Evolutionary conservation across 2,113 vertebrate species (phyloP).

Genomic region (Emberiza fucata): DNA sequence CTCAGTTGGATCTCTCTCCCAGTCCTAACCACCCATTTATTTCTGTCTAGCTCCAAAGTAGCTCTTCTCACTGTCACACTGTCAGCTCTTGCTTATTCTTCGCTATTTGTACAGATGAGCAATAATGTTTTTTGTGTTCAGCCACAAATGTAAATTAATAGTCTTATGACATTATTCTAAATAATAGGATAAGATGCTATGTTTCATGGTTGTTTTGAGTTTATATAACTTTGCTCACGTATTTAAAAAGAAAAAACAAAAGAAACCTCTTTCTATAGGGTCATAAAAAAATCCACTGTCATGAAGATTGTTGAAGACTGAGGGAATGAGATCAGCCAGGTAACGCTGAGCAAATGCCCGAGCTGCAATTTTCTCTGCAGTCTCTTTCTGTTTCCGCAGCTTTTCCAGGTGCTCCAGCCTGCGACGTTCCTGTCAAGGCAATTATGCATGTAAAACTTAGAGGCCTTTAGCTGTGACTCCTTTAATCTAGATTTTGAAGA

Average conservation of each 20-base stretch:
- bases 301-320: constrained; percentile 80
- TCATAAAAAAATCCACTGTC: constrained; percentile 89
- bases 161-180: not conserved
- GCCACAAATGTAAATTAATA: not conserved
- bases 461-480: not conserved
- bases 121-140: not conserved
- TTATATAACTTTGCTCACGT: not conserved
- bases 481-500: not conserved
- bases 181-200: not conserved
- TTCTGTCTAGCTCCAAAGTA: not conserved
- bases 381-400: constrained; percentile 77
- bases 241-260: not conserved
- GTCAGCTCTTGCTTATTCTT: not conserved
- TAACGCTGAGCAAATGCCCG: constrained; percentile 80
- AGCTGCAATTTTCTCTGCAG: constrained; percentile 84
- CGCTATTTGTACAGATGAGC: not conserved
- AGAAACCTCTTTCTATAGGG: constrained; percentile 84
- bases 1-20: not conserved
- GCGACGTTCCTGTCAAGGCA: constrained; percentile 76
- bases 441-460: not conserved
- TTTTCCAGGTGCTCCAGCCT: constrained; percentile 77
- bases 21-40: not conserved
- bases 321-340: constrained; percentile 84
- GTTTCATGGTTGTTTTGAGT: not conserved
- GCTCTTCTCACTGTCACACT: not conserved